Base-by-base conservation (phyloP, 1,140 invertebrate genomes). In the Aphelenchoides besseyi region DNA sequence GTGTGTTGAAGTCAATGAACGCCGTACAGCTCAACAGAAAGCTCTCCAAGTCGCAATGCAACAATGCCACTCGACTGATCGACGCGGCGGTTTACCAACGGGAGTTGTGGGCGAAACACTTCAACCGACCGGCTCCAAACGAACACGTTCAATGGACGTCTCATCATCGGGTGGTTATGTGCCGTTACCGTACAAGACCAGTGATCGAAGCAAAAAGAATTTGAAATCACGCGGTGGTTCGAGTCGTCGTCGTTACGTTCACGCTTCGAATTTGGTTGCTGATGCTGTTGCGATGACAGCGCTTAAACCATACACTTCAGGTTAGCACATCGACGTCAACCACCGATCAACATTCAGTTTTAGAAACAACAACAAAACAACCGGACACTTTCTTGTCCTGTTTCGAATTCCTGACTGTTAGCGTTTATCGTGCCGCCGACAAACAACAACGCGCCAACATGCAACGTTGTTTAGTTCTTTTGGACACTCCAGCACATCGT, bases 1-100 rank as follows among this genome's bases (percentile, higher is more conserved):
- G 16, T 33, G n/a, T 1, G 30, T 66, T 53, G 63, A 66, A 53
- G 63, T 66, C n/a, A 66, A 66, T 53, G 63, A 66, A 35, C 32
- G 32, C 36, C 12, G 30, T 1, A 66, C 63, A 28, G 32, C n/a
- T 16, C 32, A 33, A 18, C 63, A 66, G 30, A 66, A 36, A 1
- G 63, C 30, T 2, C 30, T 32, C 63, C 5, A 59, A 5, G 18
- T 33, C 1, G 63, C 30, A 0, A 32, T 66, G 63, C 35, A 53
- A 23, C 30, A 26, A 16, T 23, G 12, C 12, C 1, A 36, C 9
- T 32, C 63, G 1, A 23, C 5, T 23, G 5, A 28, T 5, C 55
- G 55, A 28, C 55, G 55, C 12, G 55, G 18, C 5, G 55, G 5
- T 28, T 59, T 28, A 5, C 55, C 5, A 8, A 8, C 55, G 18